Evolutionary conservation across 1,140 invertebrate species (phyloP).

Genomic region (Teleogryllus occipitalis): DNA sequence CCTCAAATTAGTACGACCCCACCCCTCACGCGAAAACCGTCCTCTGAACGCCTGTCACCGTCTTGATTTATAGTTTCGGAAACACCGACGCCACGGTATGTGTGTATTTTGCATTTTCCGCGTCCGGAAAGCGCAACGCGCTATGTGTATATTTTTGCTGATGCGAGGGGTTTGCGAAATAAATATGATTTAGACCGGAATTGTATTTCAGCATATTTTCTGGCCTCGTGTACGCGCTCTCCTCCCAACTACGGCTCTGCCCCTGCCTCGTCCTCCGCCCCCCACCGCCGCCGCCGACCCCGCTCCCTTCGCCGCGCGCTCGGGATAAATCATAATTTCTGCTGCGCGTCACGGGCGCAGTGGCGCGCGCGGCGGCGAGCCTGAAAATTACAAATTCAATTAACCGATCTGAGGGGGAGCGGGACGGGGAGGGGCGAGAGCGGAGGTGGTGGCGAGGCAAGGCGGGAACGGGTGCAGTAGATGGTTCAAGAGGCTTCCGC

Average conservation of each 20-base stretch:
- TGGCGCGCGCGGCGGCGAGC: too few species aligned
- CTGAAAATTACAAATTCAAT: neutral
- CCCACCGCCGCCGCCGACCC: too few species aligned
- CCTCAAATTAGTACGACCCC: too few species aligned
- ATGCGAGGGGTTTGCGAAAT: neutral
- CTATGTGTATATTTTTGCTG: neutral
- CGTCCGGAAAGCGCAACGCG: neutral
- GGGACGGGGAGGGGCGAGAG: neutral
- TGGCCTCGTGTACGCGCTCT: neutral
- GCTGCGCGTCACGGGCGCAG: neutral
- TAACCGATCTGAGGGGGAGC: neutral
- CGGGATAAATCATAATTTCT: neutral
- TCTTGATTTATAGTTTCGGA: neutral
- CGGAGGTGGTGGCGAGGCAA: neutral
- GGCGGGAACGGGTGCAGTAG: too few species aligned
- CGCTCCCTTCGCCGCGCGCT: too few species aligned
- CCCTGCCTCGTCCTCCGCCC: too few species aligned
- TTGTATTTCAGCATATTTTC: slow-evolving; percentile 5
- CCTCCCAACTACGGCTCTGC: too few species aligned
- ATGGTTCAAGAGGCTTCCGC: neutral
- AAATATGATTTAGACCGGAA: neutral
- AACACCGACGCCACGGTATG: neutral
- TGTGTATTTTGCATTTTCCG: too few species aligned
- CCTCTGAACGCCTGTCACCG: neutral
- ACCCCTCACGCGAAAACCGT: neutral